Conservation (phyloP, 2,113 vertebrate species). For the Turdus rufiventris region DNA sequence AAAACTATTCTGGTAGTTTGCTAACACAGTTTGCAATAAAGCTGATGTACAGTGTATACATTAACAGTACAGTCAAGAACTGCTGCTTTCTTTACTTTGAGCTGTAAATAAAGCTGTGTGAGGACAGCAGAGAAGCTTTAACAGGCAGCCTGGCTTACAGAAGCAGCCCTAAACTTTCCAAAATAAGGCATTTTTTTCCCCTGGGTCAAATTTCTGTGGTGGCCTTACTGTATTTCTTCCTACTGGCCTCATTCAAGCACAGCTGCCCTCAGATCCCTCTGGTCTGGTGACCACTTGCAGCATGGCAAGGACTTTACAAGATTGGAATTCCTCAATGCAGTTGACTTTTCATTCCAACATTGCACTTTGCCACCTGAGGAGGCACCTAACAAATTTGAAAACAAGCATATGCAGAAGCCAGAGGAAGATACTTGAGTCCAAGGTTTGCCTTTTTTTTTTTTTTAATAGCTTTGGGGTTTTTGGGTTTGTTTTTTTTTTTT, state of each 20-base stretch:
- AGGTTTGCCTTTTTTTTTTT: too few species aligned
- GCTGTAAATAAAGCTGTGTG: conserved; percentile 21
- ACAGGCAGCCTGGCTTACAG: not conserved
- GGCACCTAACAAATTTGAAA: not conserved
- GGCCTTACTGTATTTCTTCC: not conserved
- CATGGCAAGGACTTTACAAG: not conserved
- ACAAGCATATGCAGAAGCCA: not conserved
- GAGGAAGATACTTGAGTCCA: not conserved
- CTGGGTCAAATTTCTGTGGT: not conserved
- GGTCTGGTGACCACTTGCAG: not conserved
- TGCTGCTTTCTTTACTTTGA: not conserved
- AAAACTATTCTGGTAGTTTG: conserved; percentile 7
- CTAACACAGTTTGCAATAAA: conserved; percentile 29
- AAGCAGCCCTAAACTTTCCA: not conserved
- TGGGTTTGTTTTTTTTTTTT: not conserved
- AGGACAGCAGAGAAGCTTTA: not conserved
- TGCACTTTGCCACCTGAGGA: not conserved
- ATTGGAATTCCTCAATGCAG: not conserved
- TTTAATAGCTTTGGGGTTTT: too few species aligned
- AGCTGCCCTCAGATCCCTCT: not conserved
- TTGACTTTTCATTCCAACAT: not conserved
- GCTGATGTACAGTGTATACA: not conserved
- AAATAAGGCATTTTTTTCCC: not conserved
- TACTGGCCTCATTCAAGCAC: not conserved
- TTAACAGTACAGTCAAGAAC: not conserved